These are phyloP conservation scores for Peromyscus aztecus DNA, from an alignment of 2,797 vertebrate genomes.

Conservation along the genomic window DNA sequence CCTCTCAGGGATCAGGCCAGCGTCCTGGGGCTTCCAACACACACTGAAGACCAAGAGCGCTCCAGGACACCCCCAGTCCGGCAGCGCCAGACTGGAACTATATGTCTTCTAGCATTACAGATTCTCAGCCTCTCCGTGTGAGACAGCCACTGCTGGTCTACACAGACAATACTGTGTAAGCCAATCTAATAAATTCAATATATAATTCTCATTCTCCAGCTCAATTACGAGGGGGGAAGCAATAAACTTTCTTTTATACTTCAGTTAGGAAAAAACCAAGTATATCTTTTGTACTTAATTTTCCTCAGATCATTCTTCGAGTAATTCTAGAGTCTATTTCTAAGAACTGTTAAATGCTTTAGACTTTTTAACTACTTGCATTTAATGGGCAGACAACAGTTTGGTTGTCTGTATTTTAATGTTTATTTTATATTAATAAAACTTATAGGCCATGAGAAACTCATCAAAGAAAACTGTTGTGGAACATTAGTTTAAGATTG, in stretches of 20 bases:
- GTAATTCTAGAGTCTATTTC: slow-evolving; percentile 15
- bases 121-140: not conserved
- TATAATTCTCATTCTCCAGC: not conserved
- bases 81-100: not conserved
- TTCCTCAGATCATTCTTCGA: slow-evolving; percentile 37
- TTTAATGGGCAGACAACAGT: not conserved
- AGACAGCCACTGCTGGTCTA: not conserved
- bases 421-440: slow-evolving; percentile 16
- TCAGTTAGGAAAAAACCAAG: slow-evolving; percentile 41
- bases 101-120: not conserved
- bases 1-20: not conserved
- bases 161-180: not conserved
- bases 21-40: not conserved
- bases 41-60: not conserved
- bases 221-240: not conserved
- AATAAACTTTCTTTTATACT: not conserved
- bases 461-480: not conserved
- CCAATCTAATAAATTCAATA: not conserved
- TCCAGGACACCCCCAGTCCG: not conserved
- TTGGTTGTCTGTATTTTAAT: slow-evolving; percentile 23
- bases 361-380: slow-evolving; percentile 39
- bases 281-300: slow-evolving; percentile 26
- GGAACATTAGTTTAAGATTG: not conserved
- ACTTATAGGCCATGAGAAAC: not conserved
- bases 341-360: slow-evolving; percentile 3